These are phyloP conservation scores for Masnerella sp. DNA, from an alignment of 2,888 invertebrate species.

Conservation along the genomic window DNA sequence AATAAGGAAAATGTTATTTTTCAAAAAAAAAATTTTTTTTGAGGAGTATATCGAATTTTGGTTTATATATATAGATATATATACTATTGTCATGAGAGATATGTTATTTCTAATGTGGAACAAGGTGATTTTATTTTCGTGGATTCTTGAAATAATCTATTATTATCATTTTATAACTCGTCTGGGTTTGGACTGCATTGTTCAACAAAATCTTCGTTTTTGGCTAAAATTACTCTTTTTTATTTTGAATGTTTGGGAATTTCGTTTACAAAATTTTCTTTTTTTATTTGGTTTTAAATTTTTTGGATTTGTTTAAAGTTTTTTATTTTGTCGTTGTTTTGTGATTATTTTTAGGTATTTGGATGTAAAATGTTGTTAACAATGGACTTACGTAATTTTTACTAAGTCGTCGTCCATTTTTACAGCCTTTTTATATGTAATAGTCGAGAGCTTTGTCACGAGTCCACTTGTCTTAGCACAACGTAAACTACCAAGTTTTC, in stretches of 20 bases:
- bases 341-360: no score
- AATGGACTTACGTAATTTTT: constrained; percentile 35
- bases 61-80: no score
- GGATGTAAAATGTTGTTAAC: no score
- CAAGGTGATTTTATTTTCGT: constrained; percentile 54
- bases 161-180: constrained; percentile 34
- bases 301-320: no score
- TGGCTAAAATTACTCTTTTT: not conserved
- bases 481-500: constrained; percentile 35
- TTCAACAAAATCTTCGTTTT: not conserved
- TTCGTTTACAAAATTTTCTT: not conserved
- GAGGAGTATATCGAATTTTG: not conserved
- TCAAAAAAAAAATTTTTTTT: not conserved
- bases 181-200: no score
- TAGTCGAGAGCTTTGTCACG: not conserved
- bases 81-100: no score
- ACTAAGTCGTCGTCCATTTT: constrained; percentile 25
- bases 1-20: not conserved
- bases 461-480: constrained; percentile 48
- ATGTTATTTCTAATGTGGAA: constrained; percentile 41
- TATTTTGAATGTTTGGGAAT: not conserved
- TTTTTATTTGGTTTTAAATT: no score
- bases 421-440: constrained; percentile 36
- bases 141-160: constrained; percentile 45
- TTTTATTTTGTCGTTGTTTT: no score